Evolutionary conservation across 2,113 vertebrate genomes (phyloP).

Genomic region (Otocyon megalotis): DNA sequence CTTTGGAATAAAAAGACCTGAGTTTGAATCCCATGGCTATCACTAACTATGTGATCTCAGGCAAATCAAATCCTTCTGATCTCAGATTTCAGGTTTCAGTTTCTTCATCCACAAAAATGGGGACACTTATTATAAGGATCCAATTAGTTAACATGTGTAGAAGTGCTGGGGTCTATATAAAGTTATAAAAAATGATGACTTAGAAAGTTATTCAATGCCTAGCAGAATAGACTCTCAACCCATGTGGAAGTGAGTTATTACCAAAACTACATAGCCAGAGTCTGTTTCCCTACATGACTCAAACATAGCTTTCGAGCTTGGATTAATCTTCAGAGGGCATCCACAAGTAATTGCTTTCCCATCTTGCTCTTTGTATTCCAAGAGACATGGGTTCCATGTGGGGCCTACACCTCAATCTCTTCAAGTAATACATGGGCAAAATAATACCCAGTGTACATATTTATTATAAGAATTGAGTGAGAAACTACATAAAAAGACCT

Average conservation of each 20-base stretch:
- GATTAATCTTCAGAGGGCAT: neutral
- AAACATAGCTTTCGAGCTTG: slow-evolving; percentile 13
- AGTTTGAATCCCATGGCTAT: neutral
- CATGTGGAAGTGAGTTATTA: neutral
- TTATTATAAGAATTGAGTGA: neutral
- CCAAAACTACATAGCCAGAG: neutral
- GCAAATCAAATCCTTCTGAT: neutral
- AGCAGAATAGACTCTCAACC: neutral
- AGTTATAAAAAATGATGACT: neutral
- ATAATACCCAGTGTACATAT: neutral
- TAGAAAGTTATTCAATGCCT: neutral
- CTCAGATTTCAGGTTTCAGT: neutral
- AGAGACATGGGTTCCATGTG: neutral
- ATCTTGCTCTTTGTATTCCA: neutral
- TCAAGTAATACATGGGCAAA: slow-evolving; percentile 20
- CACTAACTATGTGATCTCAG: neutral
- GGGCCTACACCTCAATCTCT: neutral
- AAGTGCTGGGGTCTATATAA: neutral
- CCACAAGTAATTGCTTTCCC: neutral
- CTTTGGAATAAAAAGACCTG: neutral
- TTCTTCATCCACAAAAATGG: neutral
- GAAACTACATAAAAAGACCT: neutral
- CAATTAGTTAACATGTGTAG: neutral
- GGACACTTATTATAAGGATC: neutral
- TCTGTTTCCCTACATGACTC: neutral